Evolutionary conservation across 2,797 vertebrate genomes (phyloP), one percentile per base, ranked within the genome.

Genomic region (Malurus leucopterus): DNA sequence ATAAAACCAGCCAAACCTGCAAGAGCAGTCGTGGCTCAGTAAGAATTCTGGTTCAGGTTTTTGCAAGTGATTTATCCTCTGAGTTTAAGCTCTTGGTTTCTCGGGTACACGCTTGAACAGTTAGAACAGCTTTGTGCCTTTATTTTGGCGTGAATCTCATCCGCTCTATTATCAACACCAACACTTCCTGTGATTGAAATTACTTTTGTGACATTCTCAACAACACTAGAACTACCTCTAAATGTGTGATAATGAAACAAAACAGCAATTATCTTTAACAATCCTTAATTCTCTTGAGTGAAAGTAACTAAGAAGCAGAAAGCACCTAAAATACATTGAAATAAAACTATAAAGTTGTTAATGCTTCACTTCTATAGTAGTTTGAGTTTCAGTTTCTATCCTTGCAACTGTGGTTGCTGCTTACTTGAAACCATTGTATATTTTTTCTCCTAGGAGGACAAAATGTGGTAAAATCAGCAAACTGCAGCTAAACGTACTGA

Each of bases 141-240:
- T 75, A 36, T 84, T 86, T 92, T 90, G 91, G 79, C 70, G 1
- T 30, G 83, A 92, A 92, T 47, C 29, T 82, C 86, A 76, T 89
- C 76, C 18, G 19, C 47, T 73, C 13, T 47, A 69, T 64, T 87
- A 74, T 91, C 91, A 88, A 84, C 62, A 64, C 38, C 13, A 89
- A 55, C 59, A 73, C 34, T 93, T 94, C 91, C 82, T 90, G 65
- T 53, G 69, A 91, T 91, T 94, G 88, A 92, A 93, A 89, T 78
- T 59, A 26, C 15, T 15, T 75, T 91, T 90, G 53, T 5, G 0
- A 77, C 67, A 73, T 78, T 91, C 63, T 62, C 38, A 83, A 57
- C 54, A 88, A 40, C 27, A 57, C 34, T 47, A 63, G 22, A 68
- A 32, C 58, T 88, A 53, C 63, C n/a, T 75, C 72, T 83, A 74